phyloP scores from a whole-genome alignment of 37 sponge, comb jelly and placozoan species.

The Chondrosia reniformis region DNA sequence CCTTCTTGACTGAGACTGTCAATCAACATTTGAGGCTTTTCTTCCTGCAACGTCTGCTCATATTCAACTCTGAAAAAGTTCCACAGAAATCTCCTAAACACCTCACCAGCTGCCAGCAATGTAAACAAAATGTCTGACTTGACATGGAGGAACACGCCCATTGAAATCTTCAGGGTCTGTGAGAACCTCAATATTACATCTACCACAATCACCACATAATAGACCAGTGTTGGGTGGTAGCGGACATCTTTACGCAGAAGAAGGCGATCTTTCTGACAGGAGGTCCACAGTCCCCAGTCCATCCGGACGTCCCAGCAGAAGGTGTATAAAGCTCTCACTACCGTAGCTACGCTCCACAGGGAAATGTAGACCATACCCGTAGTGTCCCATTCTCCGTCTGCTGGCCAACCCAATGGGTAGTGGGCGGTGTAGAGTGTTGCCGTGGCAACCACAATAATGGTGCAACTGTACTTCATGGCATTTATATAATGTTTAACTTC shows the following conservation, averaged over 20 bases:
- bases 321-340: conserved; percentile 77
- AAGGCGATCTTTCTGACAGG: not conserved
- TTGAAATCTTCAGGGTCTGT: conserved; percentile 82
- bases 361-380: conserved; percentile 40
- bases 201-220: conserved; percentile 71
- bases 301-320: conserved; percentile 88
- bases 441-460: conserved; percentile 80
- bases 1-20: too few relatives aligned
- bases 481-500: conserved; percentile 76
- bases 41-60: too few relatives aligned
- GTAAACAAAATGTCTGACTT: conserved; percentile 77
- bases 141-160: conserved; percentile 61
- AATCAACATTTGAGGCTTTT: too few relatives aligned
- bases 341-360: conserved; percentile 47
- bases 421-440: conserved; percentile 52
- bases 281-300: conserved; percentile 88
- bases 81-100: conserved; percentile 87
- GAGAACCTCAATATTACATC: conserved; percentile 79
- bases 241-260: conserved; percentile 50
- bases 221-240: conserved; percentile 52
- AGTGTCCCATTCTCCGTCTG: not conserved
- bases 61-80: conserved; percentile 96
- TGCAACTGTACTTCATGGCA: conserved; percentile 89
- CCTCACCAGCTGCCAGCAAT: conserved; percentile 48
- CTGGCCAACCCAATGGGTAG: not conserved